Conservation (phyloP, 2,888 invertebrate genomes). For the Drosophila prolongata region DNA sequence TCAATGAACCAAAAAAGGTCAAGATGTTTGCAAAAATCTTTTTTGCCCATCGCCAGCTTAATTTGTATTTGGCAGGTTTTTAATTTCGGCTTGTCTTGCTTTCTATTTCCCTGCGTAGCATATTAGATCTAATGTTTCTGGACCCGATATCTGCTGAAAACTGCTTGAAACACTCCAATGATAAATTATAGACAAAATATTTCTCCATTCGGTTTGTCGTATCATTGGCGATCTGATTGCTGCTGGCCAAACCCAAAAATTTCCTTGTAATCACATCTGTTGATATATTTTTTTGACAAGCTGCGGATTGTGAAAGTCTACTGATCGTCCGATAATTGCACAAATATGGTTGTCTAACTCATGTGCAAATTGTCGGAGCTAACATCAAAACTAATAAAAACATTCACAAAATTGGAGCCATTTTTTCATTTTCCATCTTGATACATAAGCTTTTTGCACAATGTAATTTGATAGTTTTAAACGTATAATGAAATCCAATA, state of each 20-base stretch:
- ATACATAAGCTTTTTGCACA: not conserved
- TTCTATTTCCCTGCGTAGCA: slow-evolving; percentile 46
- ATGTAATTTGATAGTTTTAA: not conserved
- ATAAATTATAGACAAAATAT: slow-evolving; percentile 31
- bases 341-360: slow-evolving; percentile 15
- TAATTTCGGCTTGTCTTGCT: slow-evolving; percentile 36
- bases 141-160: slow-evolving; percentile 17
- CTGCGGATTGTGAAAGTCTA: slow-evolving; percentile 25
- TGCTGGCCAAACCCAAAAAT: slow-evolving; percentile 15
- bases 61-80: slow-evolving; percentile 27
- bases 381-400: not conserved
- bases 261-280: slow-evolving; percentile 22
- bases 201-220: slow-evolving; percentile 16
- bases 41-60: slow-evolving; percentile 44
- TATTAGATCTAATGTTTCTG: slow-evolving; percentile 45
- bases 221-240: slow-evolving; percentile 10
- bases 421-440: slow-evolving; percentile 1
- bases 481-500: too few species aligned
- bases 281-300: slow-evolving; percentile 17
- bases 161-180: slow-evolving; percentile 12
- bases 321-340: slow-evolving; percentile 27
- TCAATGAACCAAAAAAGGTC: slow-evolving; percentile 76
- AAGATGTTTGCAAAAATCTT: slow-evolving; percentile 53
- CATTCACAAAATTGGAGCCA: not conserved
- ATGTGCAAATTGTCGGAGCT: slow-evolving; percentile 3